Evolutionary conservation across 2,797 vertebrate genomes (phyloP).

Genomic region (Pelodytes ibericus): DNA sequence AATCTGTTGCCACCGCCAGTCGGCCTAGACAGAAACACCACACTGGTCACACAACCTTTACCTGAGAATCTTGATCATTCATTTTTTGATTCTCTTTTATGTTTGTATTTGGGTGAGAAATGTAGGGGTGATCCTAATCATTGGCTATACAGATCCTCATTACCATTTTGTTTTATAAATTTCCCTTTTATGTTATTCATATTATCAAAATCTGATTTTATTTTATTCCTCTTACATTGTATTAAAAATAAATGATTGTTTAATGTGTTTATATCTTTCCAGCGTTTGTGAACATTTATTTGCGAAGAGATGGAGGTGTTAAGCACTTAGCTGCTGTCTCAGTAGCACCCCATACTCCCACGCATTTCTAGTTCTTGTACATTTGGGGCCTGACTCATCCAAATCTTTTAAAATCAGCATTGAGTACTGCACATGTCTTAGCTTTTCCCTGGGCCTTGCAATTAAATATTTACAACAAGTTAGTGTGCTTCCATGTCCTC

Average conservation of each 20-base stretch:
- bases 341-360: slow-evolving; percentile 36
- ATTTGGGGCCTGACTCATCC: slow-evolving; percentile 52
- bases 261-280: slow-evolving; percentile 32
- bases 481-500: slow-evolving; percentile 58
- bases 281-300: slow-evolving; percentile 2
- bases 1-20: too few species aligned
- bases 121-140: too few species aligned
- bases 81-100: too few species aligned
- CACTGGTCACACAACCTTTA: too few species aligned
- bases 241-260: slow-evolving; percentile 47
- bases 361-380: slow-evolving; percentile 26
- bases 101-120: too few species aligned
- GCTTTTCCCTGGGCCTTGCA: slow-evolving; percentile 37
- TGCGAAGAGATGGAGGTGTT: slow-evolving; percentile 41
- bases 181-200: too few species aligned
- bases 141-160: too few species aligned
- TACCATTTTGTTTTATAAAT: too few species aligned
- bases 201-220: background rate
- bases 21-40: too few species aligned
- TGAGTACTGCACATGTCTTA: slow-evolving; percentile 37
- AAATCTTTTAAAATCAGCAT: slow-evolving; percentile 54
- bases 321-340: slow-evolving; percentile 48
- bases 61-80: too few species aligned
- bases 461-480: slow-evolving; percentile 60
- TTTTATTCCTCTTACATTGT: slow-evolving; percentile 11